Conservation (phyloP, 2,113 vertebrate genomes). For the Microcebus griseorufus region DNA sequence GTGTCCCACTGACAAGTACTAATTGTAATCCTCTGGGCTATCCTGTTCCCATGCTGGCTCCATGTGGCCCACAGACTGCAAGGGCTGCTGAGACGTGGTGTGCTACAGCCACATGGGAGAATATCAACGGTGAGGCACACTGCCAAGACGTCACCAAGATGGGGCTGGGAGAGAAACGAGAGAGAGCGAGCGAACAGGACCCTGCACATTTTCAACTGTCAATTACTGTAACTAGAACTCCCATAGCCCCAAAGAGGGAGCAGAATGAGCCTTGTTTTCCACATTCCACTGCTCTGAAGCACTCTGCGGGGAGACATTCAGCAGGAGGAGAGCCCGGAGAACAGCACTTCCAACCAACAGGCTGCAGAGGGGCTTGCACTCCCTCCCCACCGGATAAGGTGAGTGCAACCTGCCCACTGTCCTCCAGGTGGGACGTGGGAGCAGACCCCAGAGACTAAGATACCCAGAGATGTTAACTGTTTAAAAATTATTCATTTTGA, state of each 20-base stretch:
- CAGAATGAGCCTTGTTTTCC: neutral
- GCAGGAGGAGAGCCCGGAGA: neutral
- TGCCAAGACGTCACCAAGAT: neutral
- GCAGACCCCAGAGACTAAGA: neutral
- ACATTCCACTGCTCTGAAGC: neutral
- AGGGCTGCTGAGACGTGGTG: neutral
- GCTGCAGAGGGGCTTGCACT: neutral
- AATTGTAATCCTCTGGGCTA: neutral
- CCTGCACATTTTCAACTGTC: neutral
- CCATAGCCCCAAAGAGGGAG: neutral
- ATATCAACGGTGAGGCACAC: neutral
- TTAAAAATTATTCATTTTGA: neutral
- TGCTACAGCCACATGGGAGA: neutral
- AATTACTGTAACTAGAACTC: slow-evolving; percentile 26
- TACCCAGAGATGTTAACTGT: neutral
- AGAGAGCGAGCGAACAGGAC: neutral
- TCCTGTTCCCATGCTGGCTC: neutral
- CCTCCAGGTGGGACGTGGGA: neutral
- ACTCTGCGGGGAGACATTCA: neutral
- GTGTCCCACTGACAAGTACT: neutral
- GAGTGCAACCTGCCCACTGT: neutral
- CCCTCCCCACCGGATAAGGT: neutral
- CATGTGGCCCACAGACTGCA: neutral
- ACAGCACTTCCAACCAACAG: neutral
- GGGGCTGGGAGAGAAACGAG: neutral